These are phyloP conservation scores for Peribatodes rhomboidaria DNA, from an alignment of 2,888 invertebrate genomes.

Conservation along the genomic window DNA sequence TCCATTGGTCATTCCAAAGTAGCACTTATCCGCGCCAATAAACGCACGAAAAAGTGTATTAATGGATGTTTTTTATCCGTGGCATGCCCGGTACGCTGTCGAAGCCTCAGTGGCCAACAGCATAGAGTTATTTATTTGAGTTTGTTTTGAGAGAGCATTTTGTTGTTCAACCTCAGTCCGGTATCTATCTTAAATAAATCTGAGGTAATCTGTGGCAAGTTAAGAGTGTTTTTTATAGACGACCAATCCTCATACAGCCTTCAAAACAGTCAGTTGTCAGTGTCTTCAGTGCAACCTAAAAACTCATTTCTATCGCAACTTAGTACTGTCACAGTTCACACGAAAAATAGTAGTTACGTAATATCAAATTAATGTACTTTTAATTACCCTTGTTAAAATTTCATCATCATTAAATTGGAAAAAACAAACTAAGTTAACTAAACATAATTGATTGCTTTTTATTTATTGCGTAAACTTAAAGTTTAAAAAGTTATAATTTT, in stretches of 20 bases:
- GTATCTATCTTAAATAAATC: no score
- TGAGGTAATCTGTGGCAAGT: background rate
- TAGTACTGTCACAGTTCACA: background rate
- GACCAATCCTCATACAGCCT: conserved; percentile 13
- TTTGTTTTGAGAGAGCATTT: no score
- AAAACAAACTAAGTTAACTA: background rate
- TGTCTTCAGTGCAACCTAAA: background rate
- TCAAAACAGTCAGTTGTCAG: background rate
- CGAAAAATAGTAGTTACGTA: background rate
- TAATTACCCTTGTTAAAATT: background rate
- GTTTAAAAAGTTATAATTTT: no score
- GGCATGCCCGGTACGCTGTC: no score
- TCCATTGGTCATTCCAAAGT: no score
- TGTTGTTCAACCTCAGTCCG: background rate
- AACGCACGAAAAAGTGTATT: no score
- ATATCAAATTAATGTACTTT: background rate
- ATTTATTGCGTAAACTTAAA: no score
- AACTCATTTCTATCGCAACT: background rate
- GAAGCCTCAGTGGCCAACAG: no score
- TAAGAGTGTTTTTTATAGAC: background rate
- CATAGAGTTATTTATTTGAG: no score
- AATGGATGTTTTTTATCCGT: no score
- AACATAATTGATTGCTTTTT: background rate
- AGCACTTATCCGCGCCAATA: no score
- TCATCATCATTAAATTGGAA: background rate